phyloP scores from a whole-genome alignment of 2,888 invertebrate genomes.

The Strigamia crassipes region DNA sequence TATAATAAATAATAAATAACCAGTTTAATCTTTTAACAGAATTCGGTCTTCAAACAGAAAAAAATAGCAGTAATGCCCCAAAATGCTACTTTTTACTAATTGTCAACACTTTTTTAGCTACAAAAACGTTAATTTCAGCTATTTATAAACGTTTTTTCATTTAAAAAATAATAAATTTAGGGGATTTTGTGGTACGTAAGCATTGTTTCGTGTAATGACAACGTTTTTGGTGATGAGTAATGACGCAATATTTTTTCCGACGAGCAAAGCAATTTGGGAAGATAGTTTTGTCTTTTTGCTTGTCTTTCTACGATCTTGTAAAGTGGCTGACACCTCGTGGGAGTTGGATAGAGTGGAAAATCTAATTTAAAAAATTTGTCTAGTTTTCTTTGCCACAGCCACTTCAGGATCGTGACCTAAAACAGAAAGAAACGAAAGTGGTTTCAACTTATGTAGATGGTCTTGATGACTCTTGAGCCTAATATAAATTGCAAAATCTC shows the following conservation, averaged over 20 bases:
- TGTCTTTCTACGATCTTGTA: conserved; percentile 22
- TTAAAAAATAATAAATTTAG: no score
- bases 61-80: no score
- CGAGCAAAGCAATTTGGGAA: neutral
- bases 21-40: no score
- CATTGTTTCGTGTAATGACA: no score
- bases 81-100: no score
- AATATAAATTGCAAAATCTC: neutral
- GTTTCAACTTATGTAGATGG: neutral
- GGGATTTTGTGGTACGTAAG: no score
- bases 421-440: neutral
- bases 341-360: conserved; percentile 21
- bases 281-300: neutral
- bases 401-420: neutral
- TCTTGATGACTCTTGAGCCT: neutral
- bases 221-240: no score
- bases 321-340: conserved; percentile 10
- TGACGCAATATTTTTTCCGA: neutral
- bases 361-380: conserved; percentile 32
- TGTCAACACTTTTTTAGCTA: no score
- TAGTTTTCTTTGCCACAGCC: conserved; percentile 2
- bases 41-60: no score
- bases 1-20: neutral
- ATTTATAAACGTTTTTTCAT: no score
- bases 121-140: no score